Base-by-base conservation (phyloP, 2,888 invertebrate genomes). In the Chymomyza procnemis region DNA sequence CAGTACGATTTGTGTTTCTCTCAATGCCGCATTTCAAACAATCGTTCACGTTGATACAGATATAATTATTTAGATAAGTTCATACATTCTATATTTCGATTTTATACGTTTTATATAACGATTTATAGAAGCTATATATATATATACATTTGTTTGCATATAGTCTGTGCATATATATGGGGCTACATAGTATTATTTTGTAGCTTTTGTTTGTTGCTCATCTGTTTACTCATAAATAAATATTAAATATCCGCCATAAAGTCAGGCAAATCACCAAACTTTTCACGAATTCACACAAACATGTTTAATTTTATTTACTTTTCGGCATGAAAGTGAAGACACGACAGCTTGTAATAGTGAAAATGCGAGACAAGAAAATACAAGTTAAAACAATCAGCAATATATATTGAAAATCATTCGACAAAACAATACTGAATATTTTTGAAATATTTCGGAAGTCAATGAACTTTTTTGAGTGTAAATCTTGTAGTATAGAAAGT, bases 1-100 rank as follows among this genome's bases (percentile, higher is more conserved):
- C 59, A 50, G 59, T 78, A 21, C 64, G 63, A 66, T 74, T 77
- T 66, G 67, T 66, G 70, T 64, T 67, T 75, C 77, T 74, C 67
- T 70, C 74, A 60, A 41, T 60, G 47, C 16, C 48, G 56, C 54
- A 46, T 63, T 73, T 66, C 19, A 48, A 64, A 62, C 61, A 65
- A 16, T 47, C 22, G 30, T 16, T 22, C 9, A 50, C 46, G 48
- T 34, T 30, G n/a, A n/a, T 6, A n/a, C 16, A 16, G 8, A 59
- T 18, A 54, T 47, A 47, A 57, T 5, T 65, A 56, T 30, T 14
- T 61, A 30, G 41, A 16, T 34, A 18, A 12, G 5, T 26, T 16
- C 26, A 19, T 60, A 9, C 46, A 8, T 26, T 19, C 4, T 3
- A 12, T 41, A 9, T 41, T 41, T 41, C 34, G 34, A 41, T 41